A percentile compares a stretch with the other conserved stretches of the same genome.
Conservation (phyloP, 2,797 vertebrate species). For the Eremophila alpestris region DNA sequence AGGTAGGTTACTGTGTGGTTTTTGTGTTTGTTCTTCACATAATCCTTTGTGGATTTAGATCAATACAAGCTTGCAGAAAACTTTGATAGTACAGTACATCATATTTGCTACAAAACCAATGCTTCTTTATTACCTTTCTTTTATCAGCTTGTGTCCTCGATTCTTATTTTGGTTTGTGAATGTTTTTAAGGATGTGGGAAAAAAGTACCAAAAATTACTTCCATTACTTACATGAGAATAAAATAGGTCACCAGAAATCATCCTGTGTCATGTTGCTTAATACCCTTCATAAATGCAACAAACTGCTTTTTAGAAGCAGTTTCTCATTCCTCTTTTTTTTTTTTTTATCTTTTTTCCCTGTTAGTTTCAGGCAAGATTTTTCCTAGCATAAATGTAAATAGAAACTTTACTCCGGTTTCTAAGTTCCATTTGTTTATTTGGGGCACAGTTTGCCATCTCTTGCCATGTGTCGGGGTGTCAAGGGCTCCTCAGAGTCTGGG, state of each 20-base stretch:
- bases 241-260: not conserved
- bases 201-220: not conserved
- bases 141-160: not conserved
- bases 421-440: not conserved
- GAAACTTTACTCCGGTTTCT: not conserved
- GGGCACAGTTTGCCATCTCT: not conserved
- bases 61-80: not conserved
- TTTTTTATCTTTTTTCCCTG: not conserved
- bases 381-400: not conserved
- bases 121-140: not conserved
- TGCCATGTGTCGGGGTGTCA: not conserved
- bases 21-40: not conserved
- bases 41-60: constrained; percentile 14
- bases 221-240: not conserved
- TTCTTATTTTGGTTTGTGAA: not conserved
- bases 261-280: not conserved
- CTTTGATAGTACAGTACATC: not conserved
- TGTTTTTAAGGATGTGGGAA: not conserved
- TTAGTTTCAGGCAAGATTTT: not conserved
- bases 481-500: not conserved
- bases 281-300: not conserved
- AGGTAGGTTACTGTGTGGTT: not conserved
- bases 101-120: not conserved
- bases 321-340: not conserved
- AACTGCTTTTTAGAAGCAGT: not conserved